Evolutionary conservation across 2,797 vertebrate species (phyloP), one percentile per base, ranked within the genome.

Genomic region (Argentina silus): DNA sequence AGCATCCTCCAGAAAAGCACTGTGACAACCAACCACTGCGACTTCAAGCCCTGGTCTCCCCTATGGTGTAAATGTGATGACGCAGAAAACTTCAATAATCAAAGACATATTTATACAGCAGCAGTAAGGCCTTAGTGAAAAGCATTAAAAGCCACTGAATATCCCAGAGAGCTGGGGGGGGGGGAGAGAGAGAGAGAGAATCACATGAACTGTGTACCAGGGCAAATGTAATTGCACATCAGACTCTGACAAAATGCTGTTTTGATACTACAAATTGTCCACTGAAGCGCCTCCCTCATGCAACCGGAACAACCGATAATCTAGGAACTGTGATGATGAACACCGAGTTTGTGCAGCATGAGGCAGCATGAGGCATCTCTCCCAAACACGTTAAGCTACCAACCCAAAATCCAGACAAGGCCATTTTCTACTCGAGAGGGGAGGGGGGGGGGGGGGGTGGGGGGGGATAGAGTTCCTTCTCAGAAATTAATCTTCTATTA

Each of bases 221-320:
- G 66, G 17, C 73, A 48, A 64, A 70, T 67, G 68, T 75, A 64
- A 82, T 84, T 81, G 57, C 78, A 76, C 70, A 76, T 78, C 73
- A 78, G 50, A 78, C 53, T 44, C 63, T 74, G 78, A 80, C 71
- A 74, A 76, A 78, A 78, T 60, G 72, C 6, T 75, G 71, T 74
- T 76, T 74, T 74, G 64, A 78, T 76, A 47, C 70, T 71, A 63
- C 44, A 66, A 77, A 79, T 81, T 73, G 70, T 47, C 61, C 67
- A 70, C 73, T 76, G 65, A 67, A 59, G 72, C 21, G 53, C 67
- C 69, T 45, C 60, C 21, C 71, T 42, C 36, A 68, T 64, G 71
- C 50, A 17, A 44, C 61, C 65, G 67, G 67, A 73, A 68, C 70
- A 72, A 61, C 56, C 75, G 62, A 77, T 81, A 78, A 82, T 76